These are phyloP conservation scores for Aphyosemion australe DNA, from an alignment of 2,113 vertebrate species.

Conservation along the genomic window DNA sequence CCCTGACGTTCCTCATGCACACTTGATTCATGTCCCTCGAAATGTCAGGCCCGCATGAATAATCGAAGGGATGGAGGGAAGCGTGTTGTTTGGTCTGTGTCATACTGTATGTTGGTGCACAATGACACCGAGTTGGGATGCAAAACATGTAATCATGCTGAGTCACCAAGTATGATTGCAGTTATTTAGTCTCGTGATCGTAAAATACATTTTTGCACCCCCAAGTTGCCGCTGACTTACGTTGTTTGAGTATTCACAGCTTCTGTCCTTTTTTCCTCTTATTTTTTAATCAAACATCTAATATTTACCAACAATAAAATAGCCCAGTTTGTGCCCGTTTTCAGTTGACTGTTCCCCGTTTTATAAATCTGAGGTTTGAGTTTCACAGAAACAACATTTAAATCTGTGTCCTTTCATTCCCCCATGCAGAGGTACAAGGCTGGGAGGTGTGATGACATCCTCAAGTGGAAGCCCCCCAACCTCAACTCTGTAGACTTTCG, in stretches of 20 bases:
- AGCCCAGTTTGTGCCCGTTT: too few species aligned
- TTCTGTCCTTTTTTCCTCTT: neutral
- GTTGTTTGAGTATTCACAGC: constrained; percentile 1
- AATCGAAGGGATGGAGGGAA: constrained; percentile 29
- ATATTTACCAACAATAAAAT: too few species aligned
- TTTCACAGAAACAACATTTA: neutral
- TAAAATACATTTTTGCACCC: neutral
- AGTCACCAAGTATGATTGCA: constrained; percentile 17
- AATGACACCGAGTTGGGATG: neutral
- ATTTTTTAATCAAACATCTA: too few species aligned
- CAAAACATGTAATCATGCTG: constrained; percentile 12
- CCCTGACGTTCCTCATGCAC: constrained; percentile 61
- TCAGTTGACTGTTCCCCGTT: too few species aligned
- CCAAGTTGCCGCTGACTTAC: neutral
- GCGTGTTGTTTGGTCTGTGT: constrained; percentile 22
- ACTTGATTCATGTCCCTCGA: constrained; percentile 49
- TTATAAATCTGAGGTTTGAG: neutral
- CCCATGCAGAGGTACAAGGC: constrained; percentile 89
- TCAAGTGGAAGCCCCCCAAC: constrained; percentile 99
- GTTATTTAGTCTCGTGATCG: constrained; percentile 5
- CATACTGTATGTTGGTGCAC: constrained; percentile 12
- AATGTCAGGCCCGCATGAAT: constrained; percentile 64
- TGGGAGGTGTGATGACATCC: constrained; percentile 95
- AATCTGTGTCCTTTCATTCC: neutral
- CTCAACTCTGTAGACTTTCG: constrained; percentile 99